A percentile compares a stretch with the other conserved stretches of the same genome.
These are phyloP conservation scores for Protobothrops flavoviridis DNA, from an alignment of 2,113 vertebrate genomes.

Conservation along the genomic window DNA sequence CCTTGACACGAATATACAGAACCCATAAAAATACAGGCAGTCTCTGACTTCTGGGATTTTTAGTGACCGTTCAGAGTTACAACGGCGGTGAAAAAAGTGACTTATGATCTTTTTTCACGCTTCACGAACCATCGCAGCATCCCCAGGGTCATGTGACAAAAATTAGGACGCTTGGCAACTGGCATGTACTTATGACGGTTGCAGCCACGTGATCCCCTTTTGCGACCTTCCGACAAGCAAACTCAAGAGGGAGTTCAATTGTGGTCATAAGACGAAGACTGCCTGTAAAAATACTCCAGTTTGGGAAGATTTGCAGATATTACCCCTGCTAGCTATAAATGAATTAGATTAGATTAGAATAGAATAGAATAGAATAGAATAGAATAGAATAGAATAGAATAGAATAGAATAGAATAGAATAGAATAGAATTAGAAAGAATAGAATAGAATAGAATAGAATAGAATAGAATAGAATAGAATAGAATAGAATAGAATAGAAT, in stretches of 20 bases:
- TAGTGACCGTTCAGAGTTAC: too few species aligned
- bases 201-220: too few species aligned
- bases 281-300: not conserved
- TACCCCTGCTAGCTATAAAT: not conserved
- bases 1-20: not conserved
- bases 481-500: too few species aligned
- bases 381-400: too few species aligned
- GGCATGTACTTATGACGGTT: not conserved
- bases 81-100: too few species aligned
- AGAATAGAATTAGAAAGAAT: too few species aligned
- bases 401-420: too few species aligned
- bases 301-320: not conserved
- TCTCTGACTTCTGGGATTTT: too few species aligned
- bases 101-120: not conserved
- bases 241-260: not conserved
- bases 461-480: too few species aligned
- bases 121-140: not conserved
- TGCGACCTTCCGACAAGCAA: too few species aligned
- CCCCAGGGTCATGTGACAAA: not conserved
- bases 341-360: too few species aligned
- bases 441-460: too few species aligned
- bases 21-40: not conserved
- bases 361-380: fast-evolving
- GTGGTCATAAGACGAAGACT: not conserved
- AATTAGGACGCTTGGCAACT: not conserved